A percentile compares a stretch with the other conserved stretches of the same genome.
phyloP scores from a whole-genome alignment of 2,888 invertebrate species.

The Eupithecia dodoneata region DNA sequence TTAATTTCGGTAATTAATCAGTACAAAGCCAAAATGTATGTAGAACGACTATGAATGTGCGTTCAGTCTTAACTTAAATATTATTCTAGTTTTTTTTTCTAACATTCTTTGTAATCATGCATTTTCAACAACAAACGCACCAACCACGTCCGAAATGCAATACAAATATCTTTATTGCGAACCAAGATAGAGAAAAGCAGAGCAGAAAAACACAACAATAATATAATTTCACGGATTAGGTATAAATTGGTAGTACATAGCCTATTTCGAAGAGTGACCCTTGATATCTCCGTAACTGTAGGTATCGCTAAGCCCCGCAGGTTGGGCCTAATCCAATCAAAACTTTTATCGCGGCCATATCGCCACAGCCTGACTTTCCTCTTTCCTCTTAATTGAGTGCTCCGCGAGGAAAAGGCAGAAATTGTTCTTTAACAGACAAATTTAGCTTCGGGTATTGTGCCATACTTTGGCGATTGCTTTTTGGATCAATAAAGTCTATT shows the following conservation, averaged over 20 bases:
- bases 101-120: neutral
- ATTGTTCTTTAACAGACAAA: constrained; percentile 5
- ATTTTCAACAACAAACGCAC: neutral
- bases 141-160: neutral
- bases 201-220: no score
- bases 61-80: neutral
- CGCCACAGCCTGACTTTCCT: constrained; percentile 21
- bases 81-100: neutral
- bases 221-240: no score
- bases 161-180: no score
- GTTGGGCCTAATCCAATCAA: constrained; percentile 40
- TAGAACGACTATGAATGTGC: neutral
- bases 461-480: neutral
- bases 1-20: neutral
- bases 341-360: constrained; percentile 36
- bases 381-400: constrained; percentile 26
- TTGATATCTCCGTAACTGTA: neutral
- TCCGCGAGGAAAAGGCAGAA: constrained; percentile 22
- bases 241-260: neutral
- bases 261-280: neutral
- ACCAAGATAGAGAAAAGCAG: no score
- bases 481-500: neutral
- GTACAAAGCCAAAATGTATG: neutral
- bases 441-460: neutral
- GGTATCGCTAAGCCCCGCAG: constrained; percentile 16